Evolutionary conservation across 1,140 invertebrate genomes (phyloP), one percentile per base, ranked within the genome.

Genomic region (Zaprionus tsacasi): DNA sequence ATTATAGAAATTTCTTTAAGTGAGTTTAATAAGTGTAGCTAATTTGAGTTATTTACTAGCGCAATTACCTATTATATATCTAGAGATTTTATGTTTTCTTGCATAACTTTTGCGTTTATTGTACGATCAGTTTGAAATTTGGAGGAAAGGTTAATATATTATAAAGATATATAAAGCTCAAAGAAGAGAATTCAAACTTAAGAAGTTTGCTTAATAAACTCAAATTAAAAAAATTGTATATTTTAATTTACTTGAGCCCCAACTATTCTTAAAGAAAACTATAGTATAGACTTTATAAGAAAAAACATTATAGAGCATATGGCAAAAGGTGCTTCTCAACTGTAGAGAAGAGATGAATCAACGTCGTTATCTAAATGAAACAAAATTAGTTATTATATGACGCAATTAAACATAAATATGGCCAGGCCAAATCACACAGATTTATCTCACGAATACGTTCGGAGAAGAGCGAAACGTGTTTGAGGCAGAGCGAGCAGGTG

Each of bases 341-440:
- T 21, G 21, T 21, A 21, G 21, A 21, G 21, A 50, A 25, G 25
- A n/a, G 25, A 33, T 55, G 38, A 48, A 69, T 63, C 65, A 68
- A 64, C 69, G 12, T 71, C 52, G 67, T 73, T 87, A 87, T 87
- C 82, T 80, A 74, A 82, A 80, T 82, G 17, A 88, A 68, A 25
- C 57, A 36, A 79, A 76, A 79, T 87, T 87, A 82, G 76, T 87
- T 88, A 74, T 70, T 68, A 79, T 90, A 70, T 85, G 79, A 70
- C 81, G 78, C 71, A 88, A 88, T 88, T 85, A 90, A 67, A 45
- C 76, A 88, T 81, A 89, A 83, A 89, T 89, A 81, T 77, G 52
- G 57, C 58, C 50, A 35, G 38, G 27, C 27, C 36, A 58, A 58
- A 50, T 69, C 57, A 70, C 48, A 72, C 69, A 77, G 48, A 81